Base-by-base conservation (phyloP, 2,797 vertebrate species). In the Gymnothorax reevesii region DNA sequence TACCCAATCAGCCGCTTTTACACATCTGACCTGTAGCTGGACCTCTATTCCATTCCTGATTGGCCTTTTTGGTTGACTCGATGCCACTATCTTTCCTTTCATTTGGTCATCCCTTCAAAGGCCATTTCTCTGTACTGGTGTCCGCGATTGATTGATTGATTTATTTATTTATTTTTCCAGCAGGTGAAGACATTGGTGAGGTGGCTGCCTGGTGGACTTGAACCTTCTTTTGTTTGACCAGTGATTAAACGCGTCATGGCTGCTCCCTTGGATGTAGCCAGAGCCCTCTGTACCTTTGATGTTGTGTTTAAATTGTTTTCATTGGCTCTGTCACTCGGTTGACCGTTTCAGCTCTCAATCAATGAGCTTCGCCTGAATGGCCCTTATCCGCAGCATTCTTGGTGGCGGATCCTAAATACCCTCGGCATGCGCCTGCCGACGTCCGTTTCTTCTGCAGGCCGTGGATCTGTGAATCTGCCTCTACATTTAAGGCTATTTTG, bases 161-260 rank as follows among this genome's bases (percentile, higher is more conserved):
- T n/a, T n/a, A n/a, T 25, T 33, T 6, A n/a, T 25, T 8, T 57
- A 62, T 62, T 86, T 13, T 54, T 42, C 33, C 79, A 22, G 52
- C 49, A 83, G 25, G 20, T 33, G 8, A 69, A 82, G 80, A 82
- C 77, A 13, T 86, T 86, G 33, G 33, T 42, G 33, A 73, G 55
- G 42, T 83, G 75, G 13, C 55, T 60, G 82, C 66, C 57, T 77
- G 42, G 62, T 8, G 20, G 75, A 55, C 83, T 12, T 42, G 13
- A 86, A 17, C 64, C 17, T 4, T 27, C 82, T 7, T 66, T n/a
- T 49, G 82, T 87, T 83, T 83, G 25, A 27, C 75, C 80, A 57
- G 82, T 87, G 86, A 87, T 87, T 83, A 83, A 87, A 83, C 54
- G 60, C 60, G 82, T 12, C 57, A 13, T 60, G 82, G 25, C 86